Evolutionary conservation across 2,113 vertebrate species (phyloP), one percentile per base, ranked within the genome.

Genomic region (Willisornis vidua): DNA sequence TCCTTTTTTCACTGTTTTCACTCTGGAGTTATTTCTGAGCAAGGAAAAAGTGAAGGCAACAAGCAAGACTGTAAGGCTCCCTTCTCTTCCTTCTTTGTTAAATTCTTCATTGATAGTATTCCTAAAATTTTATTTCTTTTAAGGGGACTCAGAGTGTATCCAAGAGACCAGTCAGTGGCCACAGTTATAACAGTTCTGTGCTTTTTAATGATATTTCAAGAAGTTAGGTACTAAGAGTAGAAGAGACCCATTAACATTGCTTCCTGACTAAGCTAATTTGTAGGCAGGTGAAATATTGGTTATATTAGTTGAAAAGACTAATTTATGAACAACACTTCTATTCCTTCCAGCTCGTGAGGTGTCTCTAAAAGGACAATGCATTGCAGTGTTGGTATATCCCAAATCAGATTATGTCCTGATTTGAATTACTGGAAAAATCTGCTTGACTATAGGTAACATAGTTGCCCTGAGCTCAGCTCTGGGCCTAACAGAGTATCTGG

Each of bases 351-450:
- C 52, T 85, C 28, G 48, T 33, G 35, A 86, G 61, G 39, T 85
- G 72, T 26, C 49, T 85, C 33, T 19, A 77, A 87, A 25, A 91
- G 14, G 17, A 67, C 39, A 55, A 55, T 33, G 14, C 7, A 54
- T 46, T 58, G 11, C 41, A 7, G 5, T 75, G 28, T 41, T 83
- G 59, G 35, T 84, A 49, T 79, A 74, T 55, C 33, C 57, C 48
- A 72, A 61, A 94, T 70, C 72, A 95, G 52, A 93, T 85, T 79
- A 94, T 5, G 52, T 63, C 87, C 63, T 82, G 37, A 75, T 79
- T 79, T 87, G 52, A 76, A 90, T 87, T 87, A 49, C 14, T 26
- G 28, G 23, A 41, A 68, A n/a, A 81, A 74, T 41, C 4, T 2
- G 0, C 16, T 85, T 75, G n/a, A 83, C 59, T 70, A 33, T 57